Evolutionary conservation across 2,113 vertebrate species (phyloP).

Genomic region (Xiphophorus couchianus): DNA sequence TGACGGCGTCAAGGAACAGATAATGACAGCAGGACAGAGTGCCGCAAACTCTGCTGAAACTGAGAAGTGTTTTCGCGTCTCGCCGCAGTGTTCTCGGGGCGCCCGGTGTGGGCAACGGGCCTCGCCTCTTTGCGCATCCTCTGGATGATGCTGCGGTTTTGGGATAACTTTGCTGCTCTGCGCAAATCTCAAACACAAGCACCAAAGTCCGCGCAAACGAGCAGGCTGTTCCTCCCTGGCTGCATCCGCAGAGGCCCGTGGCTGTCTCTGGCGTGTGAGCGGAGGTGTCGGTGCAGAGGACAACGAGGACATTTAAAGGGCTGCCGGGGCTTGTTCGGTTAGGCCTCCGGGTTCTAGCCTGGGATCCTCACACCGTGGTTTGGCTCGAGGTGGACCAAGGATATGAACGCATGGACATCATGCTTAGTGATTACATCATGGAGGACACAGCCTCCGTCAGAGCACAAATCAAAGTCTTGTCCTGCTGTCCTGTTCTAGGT

Average conservation of each 20-base stretch:
- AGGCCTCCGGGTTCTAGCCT: conserved; percentile 26
- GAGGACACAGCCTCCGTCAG: not conserved
- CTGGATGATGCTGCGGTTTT: conserved; percentile 75
- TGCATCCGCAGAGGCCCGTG: conserved; percentile 44
- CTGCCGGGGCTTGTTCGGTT: conserved; percentile 17
- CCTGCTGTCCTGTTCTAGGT: not conserved
- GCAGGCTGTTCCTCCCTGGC: not conserved
- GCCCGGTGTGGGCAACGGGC: not conserved
- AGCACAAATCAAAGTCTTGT: not conserved
- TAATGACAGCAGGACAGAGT: conserved; percentile 7
- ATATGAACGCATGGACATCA: not conserved
- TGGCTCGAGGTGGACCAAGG: too few relatives aligned
- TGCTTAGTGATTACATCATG: not conserved
- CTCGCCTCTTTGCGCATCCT: conserved; percentile 61
- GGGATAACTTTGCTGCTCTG: conserved; percentile 75
- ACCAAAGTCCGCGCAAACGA: conserved; percentile 3
- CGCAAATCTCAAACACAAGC: conserved; percentile 67
- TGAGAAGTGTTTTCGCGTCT: not conserved
- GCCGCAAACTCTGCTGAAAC: not conserved
- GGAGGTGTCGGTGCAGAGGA: conserved; percentile 56
- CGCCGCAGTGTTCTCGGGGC: conserved; percentile 43
- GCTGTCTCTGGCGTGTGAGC: not conserved
- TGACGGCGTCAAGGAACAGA: not conserved
- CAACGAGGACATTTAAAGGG: conserved; percentile 33
- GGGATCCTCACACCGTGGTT: too few relatives aligned